Percentiles rank a stretch among this genome's conserved stretches.
These are phyloP conservation scores for Microctonus aethiopoides DNA, from an alignment of 2,888 invertebrate genomes.

Conservation along the genomic window DNA sequence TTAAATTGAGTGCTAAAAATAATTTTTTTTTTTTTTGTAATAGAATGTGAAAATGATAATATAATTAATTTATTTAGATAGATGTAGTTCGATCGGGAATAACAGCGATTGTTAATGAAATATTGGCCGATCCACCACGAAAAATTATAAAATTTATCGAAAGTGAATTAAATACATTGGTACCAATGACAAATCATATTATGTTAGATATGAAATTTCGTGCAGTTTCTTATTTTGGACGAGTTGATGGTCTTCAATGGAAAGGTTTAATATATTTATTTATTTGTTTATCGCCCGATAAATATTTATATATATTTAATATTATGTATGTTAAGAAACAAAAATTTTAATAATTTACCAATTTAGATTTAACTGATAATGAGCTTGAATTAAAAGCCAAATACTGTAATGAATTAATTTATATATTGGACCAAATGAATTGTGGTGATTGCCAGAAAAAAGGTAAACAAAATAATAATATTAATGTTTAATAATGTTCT, in stretches of 20 bases:
- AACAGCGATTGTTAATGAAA: conserved; percentile 70
- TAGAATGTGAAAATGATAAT: too few relatives aligned
- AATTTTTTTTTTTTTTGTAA: too few relatives aligned
- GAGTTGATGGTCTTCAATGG: conserved; percentile 71
- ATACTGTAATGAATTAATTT: conserved; percentile 73
- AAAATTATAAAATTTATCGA: conserved; percentile 71
- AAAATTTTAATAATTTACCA: too few relatives aligned
- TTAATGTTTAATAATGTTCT: not conserved
- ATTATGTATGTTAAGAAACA: conserved; percentile 6
- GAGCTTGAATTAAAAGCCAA: conserved; percentile 72
- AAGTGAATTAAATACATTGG: conserved; percentile 69
- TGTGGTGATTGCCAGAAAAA: conserved; percentile 68
- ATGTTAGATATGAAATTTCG: conserved; percentile 74
- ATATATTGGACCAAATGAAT: conserved; percentile 70
- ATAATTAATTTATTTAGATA: conserved; percentile 46
- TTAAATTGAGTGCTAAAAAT: too few relatives aligned
- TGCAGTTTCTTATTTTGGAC: conserved; percentile 73
- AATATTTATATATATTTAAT: not conserved
- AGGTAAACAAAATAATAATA: conserved; percentile 46
- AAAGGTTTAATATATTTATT: conserved; percentile 68
- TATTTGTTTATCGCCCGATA: not conserved
- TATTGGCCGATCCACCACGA: conserved; percentile 69
- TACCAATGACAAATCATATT: conserved; percentile 74
- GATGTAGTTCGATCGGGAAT: conserved; percentile 60
- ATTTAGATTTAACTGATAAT: conserved; percentile 73